phyloP scores from a whole-genome alignment of 1,140 invertebrate genomes.

The Dinoponera quadriceps region DNA sequence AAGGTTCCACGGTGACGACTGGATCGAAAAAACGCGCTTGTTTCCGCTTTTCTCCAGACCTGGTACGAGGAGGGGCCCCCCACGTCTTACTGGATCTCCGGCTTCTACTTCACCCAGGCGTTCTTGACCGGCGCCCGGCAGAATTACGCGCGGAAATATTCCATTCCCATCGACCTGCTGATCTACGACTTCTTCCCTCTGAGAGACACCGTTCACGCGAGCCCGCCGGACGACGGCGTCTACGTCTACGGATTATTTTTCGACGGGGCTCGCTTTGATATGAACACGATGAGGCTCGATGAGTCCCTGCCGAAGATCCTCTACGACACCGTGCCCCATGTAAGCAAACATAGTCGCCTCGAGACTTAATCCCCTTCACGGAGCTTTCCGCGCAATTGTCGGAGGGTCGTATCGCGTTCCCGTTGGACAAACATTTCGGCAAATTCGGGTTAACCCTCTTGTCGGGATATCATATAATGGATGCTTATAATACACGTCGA shows the following conservation, averaged over 20 bases:
- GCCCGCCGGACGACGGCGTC: constrained; percentile 92
- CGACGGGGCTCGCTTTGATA: constrained; percentile 95
- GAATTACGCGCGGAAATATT: constrained; percentile 96
- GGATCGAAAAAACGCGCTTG: not conserved
- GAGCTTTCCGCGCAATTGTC: not conserved
- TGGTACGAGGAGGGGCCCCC: constrained; percentile 95
- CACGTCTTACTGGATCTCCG: constrained; percentile 95
- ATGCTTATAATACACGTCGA: too few species aligned
- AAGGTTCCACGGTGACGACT: not conserved
- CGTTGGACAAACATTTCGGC: not conserved
- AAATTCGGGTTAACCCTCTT: not conserved
- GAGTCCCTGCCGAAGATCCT: constrained; percentile 94
- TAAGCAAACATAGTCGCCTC: constrained; percentile 84
- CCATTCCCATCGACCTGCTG: constrained; percentile 96
- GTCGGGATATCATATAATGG: too few species aligned
- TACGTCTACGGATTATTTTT: constrained; percentile 94
- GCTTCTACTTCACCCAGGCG: constrained; percentile 98
- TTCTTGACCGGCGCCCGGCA: constrained; percentile 97
- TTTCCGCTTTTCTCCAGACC: constrained; percentile 84
- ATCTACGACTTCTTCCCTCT: constrained; percentile 92
- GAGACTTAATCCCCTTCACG: not conserved
- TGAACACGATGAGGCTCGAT: constrained; percentile 88
- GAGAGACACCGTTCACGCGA: constrained; percentile 82
- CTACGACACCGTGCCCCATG: constrained; percentile 92
- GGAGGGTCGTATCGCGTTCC: not conserved